phyloP scores from a whole-genome alignment of 2,113 vertebrate species.

The Dicaeum eximium region DNA sequence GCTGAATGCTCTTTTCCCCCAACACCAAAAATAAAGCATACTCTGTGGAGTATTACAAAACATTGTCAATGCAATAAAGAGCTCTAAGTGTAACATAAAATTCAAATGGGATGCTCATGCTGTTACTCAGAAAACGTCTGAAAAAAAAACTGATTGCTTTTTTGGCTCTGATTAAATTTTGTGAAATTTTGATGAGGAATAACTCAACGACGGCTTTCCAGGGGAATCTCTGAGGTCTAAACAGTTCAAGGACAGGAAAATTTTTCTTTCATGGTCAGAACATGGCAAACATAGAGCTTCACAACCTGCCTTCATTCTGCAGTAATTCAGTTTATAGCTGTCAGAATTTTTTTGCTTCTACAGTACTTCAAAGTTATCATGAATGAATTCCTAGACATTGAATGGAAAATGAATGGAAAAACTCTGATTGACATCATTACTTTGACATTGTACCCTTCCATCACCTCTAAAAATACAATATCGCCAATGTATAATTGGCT shows the following conservation, averaged over 20 bases:
- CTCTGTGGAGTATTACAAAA: conserved; percentile 23
- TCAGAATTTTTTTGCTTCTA: neutral
- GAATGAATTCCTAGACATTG: neutral
- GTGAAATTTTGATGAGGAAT: neutral
- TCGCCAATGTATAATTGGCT: neutral
- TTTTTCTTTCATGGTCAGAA: neutral
- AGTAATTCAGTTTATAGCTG: neutral
- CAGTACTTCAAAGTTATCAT: neutral
- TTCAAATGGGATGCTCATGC: conserved; percentile 41
- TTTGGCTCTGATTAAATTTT: conserved; percentile 19
- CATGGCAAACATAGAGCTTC: neutral
- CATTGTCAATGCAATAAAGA: conserved; percentile 3
- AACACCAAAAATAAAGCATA: conserved; percentile 1
- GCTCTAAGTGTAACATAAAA: conserved; percentile 61
- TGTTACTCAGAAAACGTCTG: conserved; percentile 42
- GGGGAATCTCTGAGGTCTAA: neutral
- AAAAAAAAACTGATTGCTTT: conserved; percentile 35
- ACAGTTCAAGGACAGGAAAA: neutral
- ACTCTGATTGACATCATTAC: neutral
- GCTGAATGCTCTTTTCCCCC: neutral
- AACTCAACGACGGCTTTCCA: neutral
- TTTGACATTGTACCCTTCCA: neutral
- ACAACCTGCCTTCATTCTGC: neutral
- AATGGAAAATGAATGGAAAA: conserved; percentile 12
- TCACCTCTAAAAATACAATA: neutral